Conservation (phyloP, 23 tunicate species). For the Styela clava region DNA sequence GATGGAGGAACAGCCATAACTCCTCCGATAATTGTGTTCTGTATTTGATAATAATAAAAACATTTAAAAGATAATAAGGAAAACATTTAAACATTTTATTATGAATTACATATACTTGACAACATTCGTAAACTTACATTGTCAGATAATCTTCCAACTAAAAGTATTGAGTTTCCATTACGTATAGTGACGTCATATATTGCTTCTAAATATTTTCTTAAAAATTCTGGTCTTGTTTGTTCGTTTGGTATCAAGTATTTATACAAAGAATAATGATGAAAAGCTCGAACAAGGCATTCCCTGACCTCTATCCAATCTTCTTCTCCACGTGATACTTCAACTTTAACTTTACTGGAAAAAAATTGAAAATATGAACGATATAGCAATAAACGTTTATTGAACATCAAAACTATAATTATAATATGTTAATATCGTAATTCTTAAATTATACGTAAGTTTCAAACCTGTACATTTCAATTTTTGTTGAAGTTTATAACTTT, state of each 20-base stretch:
- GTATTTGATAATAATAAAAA: neutral
- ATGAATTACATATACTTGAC: neutral
- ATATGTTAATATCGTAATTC: too few species aligned
- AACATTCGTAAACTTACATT: too few species aligned
- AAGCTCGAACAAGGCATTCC: conserved; percentile 67
- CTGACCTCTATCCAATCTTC: conserved; percentile 65
- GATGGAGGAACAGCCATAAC: conserved; percentile 83
- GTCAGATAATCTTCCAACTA: neutral
- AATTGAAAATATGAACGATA: too few species aligned
- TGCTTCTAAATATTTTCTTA: conserved; percentile 80
- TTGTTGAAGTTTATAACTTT: too few species aligned
- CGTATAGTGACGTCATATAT: conserved; percentile 83
- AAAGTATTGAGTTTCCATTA: conserved; percentile 63
- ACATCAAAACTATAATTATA: too few species aligned
- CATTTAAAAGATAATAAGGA: too few species aligned
- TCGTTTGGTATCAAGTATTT: conserved; percentile 66
- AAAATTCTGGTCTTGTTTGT: conserved; percentile 53
- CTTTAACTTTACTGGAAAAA: neutral
- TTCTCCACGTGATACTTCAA: neutral
- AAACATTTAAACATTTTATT: too few species aligned
- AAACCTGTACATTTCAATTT: too few species aligned
- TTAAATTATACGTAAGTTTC: too few species aligned
- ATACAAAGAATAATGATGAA: conserved; percentile 73
- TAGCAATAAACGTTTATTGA: too few species aligned
- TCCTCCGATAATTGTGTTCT: conserved; percentile 58